Conservation (phyloP, 2,797 vertebrate genomes). For the Euphonia xanthogaster region DNA sequence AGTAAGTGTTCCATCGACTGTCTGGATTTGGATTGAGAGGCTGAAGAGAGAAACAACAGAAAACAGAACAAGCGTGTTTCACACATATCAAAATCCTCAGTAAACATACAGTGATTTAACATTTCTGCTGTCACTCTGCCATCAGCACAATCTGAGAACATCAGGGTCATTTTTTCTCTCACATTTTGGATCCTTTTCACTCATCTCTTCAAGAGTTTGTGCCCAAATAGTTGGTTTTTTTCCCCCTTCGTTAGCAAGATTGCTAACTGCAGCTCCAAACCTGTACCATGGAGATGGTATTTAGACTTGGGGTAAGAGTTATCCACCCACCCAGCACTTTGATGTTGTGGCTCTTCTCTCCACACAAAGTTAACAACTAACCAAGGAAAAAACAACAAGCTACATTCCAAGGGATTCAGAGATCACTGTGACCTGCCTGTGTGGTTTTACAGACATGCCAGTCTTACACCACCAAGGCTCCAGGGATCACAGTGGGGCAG, state of each 20-base stretch:
- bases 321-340: neutral
- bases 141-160: neutral
- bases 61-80: neutral
- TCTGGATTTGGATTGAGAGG: slow-evolving; percentile 96
- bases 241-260: neutral
- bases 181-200: neutral
- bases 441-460: neutral
- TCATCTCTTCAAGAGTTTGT: neutral
- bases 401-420: neutral
- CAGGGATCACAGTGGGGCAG: neutral
- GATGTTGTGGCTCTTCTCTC: neutral
- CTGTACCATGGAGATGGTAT: neutral
- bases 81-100: neutral
- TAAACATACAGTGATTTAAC: neutral
- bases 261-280: neutral
- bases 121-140: neutral
- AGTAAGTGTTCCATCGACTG: slow-evolving; percentile 97
- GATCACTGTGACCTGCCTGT: neutral
- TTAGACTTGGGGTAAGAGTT: neutral
- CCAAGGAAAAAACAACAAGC: neutral
- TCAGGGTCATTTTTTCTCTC: neutral
- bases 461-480: neutral
- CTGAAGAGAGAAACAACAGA: slow-evolving; percentile 64
- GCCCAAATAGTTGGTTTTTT: neutral
- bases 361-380: neutral